These are phyloP conservation scores for Podiceps cristatus DNA, from an alignment of 2,113 vertebrate genomes.

Conservation along the genomic window DNA sequence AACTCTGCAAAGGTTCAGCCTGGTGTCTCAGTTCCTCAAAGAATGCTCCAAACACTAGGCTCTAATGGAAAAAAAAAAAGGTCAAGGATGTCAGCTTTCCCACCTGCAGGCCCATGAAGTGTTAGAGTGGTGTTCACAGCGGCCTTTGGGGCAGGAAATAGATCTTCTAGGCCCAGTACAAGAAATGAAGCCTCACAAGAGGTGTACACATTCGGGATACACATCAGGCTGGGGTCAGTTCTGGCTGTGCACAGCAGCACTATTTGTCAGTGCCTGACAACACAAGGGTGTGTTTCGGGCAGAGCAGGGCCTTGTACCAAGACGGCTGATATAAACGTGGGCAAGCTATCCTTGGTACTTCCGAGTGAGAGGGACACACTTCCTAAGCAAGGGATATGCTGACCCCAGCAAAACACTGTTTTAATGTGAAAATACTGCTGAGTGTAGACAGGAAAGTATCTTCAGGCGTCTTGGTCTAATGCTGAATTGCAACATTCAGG, in stretches of 20 bases:
- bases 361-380: neutral
- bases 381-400: neutral
- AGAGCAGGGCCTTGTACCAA: neutral
- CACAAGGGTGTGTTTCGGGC: neutral
- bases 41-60: neutral
- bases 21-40: neutral
- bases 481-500: neutral
- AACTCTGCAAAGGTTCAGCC: neutral
- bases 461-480: neutral
- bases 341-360: neutral
- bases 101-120: neutral
- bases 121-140: neutral
- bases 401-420: neutral
- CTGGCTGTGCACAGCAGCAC: neutral
- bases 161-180: neutral
- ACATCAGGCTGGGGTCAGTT: neutral
- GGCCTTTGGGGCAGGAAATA: neutral
- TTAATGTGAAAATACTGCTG: neutral
- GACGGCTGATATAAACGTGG: neutral
- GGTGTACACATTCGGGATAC: neutral
- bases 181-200: neutral
- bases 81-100: neutral
- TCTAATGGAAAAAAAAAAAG: neutral
- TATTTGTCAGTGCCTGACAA: neutral
- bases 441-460: neutral